phyloP scores from a whole-genome alignment of 2,113 vertebrate genomes.

The Sinocyclocheilus rhinocerous region DNA sequence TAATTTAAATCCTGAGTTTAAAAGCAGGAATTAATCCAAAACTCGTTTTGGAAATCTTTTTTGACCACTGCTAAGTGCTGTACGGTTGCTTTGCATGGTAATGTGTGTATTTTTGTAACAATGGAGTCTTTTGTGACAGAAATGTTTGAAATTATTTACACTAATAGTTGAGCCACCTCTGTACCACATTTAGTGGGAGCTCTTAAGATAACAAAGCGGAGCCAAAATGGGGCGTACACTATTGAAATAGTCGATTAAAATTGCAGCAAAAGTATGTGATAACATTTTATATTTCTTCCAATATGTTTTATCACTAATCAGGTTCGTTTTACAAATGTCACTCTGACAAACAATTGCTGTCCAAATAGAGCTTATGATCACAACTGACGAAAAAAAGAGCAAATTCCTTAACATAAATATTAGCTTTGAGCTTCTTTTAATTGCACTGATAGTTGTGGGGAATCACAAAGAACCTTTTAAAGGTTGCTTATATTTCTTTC shows the following conservation, averaged over 20 bases:
- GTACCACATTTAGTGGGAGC: background rate
- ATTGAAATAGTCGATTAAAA: background rate
- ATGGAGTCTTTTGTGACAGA: background rate
- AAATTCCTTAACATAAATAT: background rate
- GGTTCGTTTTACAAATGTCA: background rate
- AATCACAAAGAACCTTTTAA: slow-evolving; percentile 3
- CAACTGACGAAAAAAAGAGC: background rate
- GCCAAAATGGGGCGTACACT: background rate
- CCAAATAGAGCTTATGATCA: background rate
- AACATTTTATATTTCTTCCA: no score
- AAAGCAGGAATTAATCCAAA: background rate
- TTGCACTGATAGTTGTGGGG: background rate
- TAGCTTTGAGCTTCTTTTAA: background rate
- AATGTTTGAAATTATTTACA: background rate
- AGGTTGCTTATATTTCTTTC: slow-evolving; percentile 2
- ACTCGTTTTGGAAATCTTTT: background rate
- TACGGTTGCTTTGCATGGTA: background rate
- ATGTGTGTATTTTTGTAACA: background rate
- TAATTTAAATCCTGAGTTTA: background rate
- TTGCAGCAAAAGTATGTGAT: no score
- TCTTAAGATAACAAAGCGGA: background rate
- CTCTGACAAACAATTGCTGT: background rate
- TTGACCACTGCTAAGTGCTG: slow-evolving; percentile 8
- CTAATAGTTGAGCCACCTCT: background rate
- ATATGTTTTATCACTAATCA: no score